Evolutionary conservation across 2,797 vertebrate genomes (phyloP).

Genomic region (Leptodactylus fallax): DNA sequence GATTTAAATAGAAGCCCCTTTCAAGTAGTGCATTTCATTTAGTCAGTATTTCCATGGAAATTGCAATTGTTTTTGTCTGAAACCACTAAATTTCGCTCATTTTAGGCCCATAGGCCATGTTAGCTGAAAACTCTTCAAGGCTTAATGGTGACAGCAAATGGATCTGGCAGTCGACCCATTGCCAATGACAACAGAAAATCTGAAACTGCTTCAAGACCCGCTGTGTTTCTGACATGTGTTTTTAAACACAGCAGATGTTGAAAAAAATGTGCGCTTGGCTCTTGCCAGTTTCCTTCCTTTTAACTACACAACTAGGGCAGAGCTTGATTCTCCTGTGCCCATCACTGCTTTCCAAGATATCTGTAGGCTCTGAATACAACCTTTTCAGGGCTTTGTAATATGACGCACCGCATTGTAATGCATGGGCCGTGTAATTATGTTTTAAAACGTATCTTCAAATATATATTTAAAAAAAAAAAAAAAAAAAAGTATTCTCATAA

Average conservation of each 20-base stretch:
- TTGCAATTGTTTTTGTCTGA: neutral
- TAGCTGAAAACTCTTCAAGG: neutral
- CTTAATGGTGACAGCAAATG: slow-evolving; percentile 25
- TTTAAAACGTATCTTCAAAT: too few relatives aligned
- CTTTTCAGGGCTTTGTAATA: too few relatives aligned
- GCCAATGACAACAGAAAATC: slow-evolving; percentile 30
- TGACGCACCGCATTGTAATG: too few relatives aligned
- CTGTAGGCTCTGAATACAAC: neutral
- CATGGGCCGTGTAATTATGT: too few relatives aligned
- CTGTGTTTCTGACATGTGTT: slow-evolving; percentile 61
- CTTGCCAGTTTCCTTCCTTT: slow-evolving; percentile 64
- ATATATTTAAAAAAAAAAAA: too few relatives aligned
- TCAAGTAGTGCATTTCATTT: neutral
- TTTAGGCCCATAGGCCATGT: neutral
- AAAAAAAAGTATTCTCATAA: too few relatives aligned
- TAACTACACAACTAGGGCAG: slow-evolving; percentile 66
- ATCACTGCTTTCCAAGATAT: neutral
- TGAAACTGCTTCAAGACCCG: neutral
- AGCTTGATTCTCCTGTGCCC: slow-evolving; percentile 59
- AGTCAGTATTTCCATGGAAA: slow-evolving; percentile 6
- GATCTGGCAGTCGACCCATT: slow-evolving; percentile 28
- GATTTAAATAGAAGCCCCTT: neutral
- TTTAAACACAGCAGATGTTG: slow-evolving; percentile 68
- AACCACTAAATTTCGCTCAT: neutral
- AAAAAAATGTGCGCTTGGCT: neutral